Evolutionary conservation across 2,888 invertebrate species (phyloP).

Genomic region (Xylota sylvarum): DNA sequence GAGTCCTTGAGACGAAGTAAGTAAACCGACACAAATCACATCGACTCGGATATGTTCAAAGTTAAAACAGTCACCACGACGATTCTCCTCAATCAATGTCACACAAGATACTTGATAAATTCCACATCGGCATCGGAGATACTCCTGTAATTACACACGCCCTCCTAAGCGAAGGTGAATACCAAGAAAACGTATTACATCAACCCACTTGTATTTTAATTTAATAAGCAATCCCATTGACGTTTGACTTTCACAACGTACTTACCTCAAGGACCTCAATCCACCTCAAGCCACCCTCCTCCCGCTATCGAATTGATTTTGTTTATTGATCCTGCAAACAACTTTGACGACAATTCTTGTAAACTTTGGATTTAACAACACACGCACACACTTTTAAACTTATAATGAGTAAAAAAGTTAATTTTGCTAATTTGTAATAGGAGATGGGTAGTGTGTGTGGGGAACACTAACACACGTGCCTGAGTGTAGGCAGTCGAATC

Average conservation of each 20-base stretch:
- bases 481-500: not conserved
- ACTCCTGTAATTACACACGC: not conserved
- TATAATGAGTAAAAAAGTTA: not conserved
- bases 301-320: not conserved
- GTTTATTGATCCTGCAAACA: not conserved
- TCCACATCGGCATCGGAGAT: not conserved
- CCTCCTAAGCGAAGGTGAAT: not conserved
- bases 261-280: not conserved
- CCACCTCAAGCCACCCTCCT: too few relatives aligned
- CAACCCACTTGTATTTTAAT: not conserved
- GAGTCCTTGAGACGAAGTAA: too few relatives aligned
- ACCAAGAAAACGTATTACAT: not conserved
- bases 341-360: not conserved
- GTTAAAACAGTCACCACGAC: slow-evolving; percentile 1
- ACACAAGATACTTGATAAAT: not conserved
- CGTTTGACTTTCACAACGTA: not conserved
- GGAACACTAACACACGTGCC: not conserved
- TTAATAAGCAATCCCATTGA: not conserved
- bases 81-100: not conserved
- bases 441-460: too few relatives aligned
- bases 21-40: too few relatives aligned
- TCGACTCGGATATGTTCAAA: not conserved
- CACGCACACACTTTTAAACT: not conserved
- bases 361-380: not conserved
- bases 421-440: not conserved